These are phyloP conservation scores for Abscondita cerata DNA, from an alignment of 2,888 invertebrate genomes.

Conservation along the genomic window DNA sequence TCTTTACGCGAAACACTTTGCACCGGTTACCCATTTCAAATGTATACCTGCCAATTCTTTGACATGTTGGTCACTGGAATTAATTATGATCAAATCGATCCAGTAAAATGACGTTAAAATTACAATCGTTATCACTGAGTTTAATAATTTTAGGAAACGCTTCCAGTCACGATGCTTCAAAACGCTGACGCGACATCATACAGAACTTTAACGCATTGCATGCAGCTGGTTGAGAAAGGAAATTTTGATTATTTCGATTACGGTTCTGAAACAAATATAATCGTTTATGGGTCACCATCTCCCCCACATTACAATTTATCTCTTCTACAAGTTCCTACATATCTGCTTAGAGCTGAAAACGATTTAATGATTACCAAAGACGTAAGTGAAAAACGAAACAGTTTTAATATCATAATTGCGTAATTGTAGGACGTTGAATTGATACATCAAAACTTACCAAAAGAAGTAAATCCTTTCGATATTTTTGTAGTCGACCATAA, in stretches of 20 bases:
- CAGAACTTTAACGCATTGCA: constrained; percentile 50
- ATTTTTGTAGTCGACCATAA: constrained; percentile 34
- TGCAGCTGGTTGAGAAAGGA: constrained; percentile 47
- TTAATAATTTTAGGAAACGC: constrained; percentile 49
- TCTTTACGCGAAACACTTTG: constrained; percentile 11
- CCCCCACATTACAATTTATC: constrained; percentile 67
- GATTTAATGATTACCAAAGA: constrained; percentile 16
- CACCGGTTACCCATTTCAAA: constrained; percentile 30
- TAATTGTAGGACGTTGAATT: constrained; percentile 5
- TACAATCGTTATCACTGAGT: too few species aligned
- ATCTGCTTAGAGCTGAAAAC: constrained; percentile 67
- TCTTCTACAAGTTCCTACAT: constrained; percentile 59
- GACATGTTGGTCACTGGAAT: constrained; percentile 29
- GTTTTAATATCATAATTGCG: neutral
- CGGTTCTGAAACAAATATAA: constrained; percentile 61
- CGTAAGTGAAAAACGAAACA: neutral
- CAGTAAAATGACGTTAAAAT: constrained; percentile 19
- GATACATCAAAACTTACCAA: neutral
- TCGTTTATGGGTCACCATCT: constrained; percentile 60
- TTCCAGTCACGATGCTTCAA: constrained; percentile 53
- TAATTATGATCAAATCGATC: constrained; percentile 35
- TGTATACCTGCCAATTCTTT: constrained; percentile 30
- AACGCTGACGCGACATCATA: constrained; percentile 52
- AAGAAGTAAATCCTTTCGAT: neutral
- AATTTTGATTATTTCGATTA: constrained; percentile 66